Base-by-base conservation (phyloP, 2,797 vertebrate species). In the Pipistrellus pygmaeus region DNA sequence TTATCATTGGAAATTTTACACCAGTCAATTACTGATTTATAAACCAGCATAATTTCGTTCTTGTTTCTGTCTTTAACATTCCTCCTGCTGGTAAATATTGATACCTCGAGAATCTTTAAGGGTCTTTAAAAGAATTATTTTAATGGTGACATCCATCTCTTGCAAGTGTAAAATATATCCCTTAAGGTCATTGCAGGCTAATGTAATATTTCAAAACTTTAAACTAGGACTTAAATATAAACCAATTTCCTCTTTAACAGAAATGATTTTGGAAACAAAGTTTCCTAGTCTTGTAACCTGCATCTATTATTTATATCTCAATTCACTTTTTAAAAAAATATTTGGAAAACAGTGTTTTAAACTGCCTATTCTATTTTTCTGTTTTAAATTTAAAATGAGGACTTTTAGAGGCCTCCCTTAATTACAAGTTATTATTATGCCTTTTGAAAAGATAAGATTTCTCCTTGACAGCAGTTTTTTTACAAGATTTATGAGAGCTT, bases 281-380 rank as follows among this genome's bases (percentile, higher is more conserved):
- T 30, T 95, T 84, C 20, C 71, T 30, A 88, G 64, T 83, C 62
- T 38, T 48, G 11, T 83, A 72, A 27, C 71, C 78, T 88, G 64
- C 3, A 1, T 32, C 69, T 68, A 60, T 60, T 87, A 69, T 48
- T 92, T 88, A 18, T n/a, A 53, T 15, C 30, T 77, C 35, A 64
- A 46, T 91, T 88, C 18, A 77, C 88, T 84, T 91, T 57, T 57
- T 23, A 25, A 4, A 81, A 81, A 85, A 90, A 84, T 46, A 53
- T 55, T 71, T 55, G 0, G 32, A 46, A 60, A 60, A 60, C 38
- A 72, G 11, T 78, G n/a, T 93, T 71, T 84, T 78, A 78, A 84
- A 21, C 27, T 25, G 53, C 21, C 20, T 64, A 46, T 64, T 46
- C 38, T 46, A 25, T n/a, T n/a, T 62, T 64, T 62, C 38, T 82